These are phyloP conservation scores for Apogon hyalosoma DNA, from an alignment of 2,797 vertebrate species.

Conservation along the genomic window DNA sequence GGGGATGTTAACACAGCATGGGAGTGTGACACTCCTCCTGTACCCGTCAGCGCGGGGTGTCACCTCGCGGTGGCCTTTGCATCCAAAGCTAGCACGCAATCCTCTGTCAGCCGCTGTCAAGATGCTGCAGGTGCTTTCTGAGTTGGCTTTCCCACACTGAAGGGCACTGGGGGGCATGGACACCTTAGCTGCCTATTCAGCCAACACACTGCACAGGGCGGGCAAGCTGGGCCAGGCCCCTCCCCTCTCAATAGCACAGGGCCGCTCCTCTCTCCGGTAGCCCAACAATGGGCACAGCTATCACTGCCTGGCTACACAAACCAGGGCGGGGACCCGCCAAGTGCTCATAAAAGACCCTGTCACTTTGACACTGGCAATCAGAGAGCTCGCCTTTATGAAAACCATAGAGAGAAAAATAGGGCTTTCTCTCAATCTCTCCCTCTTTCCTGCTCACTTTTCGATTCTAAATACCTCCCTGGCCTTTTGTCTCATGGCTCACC, in stretches of 20 bases:
- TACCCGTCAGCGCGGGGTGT: slow-evolving; percentile 59
- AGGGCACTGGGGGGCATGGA: slow-evolving; percentile 83
- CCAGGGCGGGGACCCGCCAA: slow-evolving; percentile 78
- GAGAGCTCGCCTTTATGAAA: slow-evolving; percentile 74
- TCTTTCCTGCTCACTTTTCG: slow-evolving; percentile 54
- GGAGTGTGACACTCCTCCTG: slow-evolving; percentile 58
- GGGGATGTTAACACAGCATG: slow-evolving; percentile 55
- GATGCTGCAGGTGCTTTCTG: slow-evolving; percentile 80
- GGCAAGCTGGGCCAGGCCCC: slow-evolving; percentile 60
- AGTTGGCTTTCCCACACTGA: slow-evolving; percentile 81
- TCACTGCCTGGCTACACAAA: slow-evolving; percentile 84
- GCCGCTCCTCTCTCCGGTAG: slow-evolving; percentile 70
- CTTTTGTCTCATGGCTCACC: slow-evolving; percentile 57
- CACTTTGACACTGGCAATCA: slow-evolving; percentile 82
- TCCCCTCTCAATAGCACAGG: slow-evolving; percentile 79
- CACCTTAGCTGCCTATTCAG: slow-evolving; percentile 84
- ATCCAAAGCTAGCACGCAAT: slow-evolving; percentile 76
- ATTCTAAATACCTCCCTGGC: slow-evolving; percentile 45
- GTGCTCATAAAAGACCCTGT: slow-evolving; percentile 82
- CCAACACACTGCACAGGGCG: slow-evolving; percentile 71
- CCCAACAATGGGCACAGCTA: slow-evolving; percentile 82
- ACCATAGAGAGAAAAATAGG: slow-evolving; percentile 63
- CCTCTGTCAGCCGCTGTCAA: slow-evolving; percentile 67
- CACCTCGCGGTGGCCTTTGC: slow-evolving; percentile 59
- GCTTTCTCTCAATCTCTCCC: slow-evolving; percentile 69